A percentile compares a stretch with the other conserved stretches of the same genome.
These are phyloP conservation scores for Odocoileus hemionus DNA, from an alignment of 2,113 vertebrate genomes.

Conservation along the genomic window DNA sequence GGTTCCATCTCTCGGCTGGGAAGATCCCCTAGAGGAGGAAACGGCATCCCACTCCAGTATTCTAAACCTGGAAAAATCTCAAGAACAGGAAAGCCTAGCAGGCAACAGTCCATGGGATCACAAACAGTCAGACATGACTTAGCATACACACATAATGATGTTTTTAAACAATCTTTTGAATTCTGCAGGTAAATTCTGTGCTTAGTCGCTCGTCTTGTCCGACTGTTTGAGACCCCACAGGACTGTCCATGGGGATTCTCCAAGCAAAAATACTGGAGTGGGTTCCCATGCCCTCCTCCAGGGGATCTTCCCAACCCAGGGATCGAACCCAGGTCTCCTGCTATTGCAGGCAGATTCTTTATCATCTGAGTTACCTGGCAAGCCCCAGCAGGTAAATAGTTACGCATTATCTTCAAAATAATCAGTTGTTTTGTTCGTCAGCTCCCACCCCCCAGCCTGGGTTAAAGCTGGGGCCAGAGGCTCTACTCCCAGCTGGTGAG, in stretches of 20 bases:
- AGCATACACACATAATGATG: not conserved
- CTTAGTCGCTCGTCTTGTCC: not conserved
- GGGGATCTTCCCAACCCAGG: not conserved
- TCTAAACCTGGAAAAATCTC: not conserved
- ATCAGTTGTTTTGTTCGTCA: not conserved
- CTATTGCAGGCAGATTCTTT: not conserved
- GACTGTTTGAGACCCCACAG: not conserved
- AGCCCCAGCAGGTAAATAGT: not conserved
- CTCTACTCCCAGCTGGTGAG: not conserved
- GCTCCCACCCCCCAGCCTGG: not conserved
- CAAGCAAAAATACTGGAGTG: not conserved
- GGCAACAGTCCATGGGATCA: not conserved
- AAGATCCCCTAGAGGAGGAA: not conserved
- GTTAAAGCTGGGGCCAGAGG: not conserved
- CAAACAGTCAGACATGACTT: not conserved
- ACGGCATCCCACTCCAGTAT: not conserved
- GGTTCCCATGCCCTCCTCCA: not conserved
- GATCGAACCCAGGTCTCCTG: not conserved
- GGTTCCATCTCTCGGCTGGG: not conserved
- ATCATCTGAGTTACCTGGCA: not conserved
- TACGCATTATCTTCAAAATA: conserved; percentile 14
- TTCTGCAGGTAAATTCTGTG: not conserved
- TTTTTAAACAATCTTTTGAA: not conserved
- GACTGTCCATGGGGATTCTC: not conserved
- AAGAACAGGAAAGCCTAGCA: not conserved